Percentiles rank a stretch among this genome's conserved stretches.
Conservation (phyloP, 2,888 invertebrate species). For the Hemistola chrysoprasaria region DNA sequence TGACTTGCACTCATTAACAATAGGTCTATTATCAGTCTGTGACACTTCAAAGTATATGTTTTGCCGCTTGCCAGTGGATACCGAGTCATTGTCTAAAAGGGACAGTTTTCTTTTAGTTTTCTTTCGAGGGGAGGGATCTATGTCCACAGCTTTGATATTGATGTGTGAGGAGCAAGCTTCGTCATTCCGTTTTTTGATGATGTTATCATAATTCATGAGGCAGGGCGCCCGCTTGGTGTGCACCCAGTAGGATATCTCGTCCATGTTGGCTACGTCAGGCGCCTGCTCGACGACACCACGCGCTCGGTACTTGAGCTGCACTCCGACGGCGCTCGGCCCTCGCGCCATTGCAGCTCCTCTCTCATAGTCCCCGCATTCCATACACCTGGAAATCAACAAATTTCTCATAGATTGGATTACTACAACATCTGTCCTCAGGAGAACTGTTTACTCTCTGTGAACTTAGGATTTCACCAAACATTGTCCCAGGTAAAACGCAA, state of each 20-base stretch:
- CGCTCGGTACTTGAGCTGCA: constrained; percentile 29
- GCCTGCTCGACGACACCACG: constrained; percentile 26
- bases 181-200: constrained; percentile 49
- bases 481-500: too few relatives aligned
- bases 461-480: too few relatives aligned
- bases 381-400: constrained; percentile 52
- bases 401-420: constrained; percentile 4
- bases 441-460: too few relatives aligned
- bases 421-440: too few relatives aligned
- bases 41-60: constrained; percentile 63
- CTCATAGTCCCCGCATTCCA: constrained; percentile 51
- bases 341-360: constrained; percentile 26
- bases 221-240: constrained; percentile 73
- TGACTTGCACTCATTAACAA: constrained; percentile 49
- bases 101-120: constrained; percentile 64
- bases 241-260: constrained; percentile 75
- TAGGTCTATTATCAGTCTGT: constrained; percentile 41
- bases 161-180: constrained; percentile 45
- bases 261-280: constrained; percentile 59
- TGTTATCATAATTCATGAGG: constrained; percentile 65
- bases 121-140: constrained; percentile 50
- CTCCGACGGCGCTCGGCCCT: constrained; percentile 11
- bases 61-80: constrained; percentile 49
- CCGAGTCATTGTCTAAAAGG: constrained; percentile 56
- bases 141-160: constrained; percentile 39